These are phyloP conservation scores for Meriones unguiculatus DNA, from an alignment of 2,113 vertebrate genomes.

Conservation along the genomic window DNA sequence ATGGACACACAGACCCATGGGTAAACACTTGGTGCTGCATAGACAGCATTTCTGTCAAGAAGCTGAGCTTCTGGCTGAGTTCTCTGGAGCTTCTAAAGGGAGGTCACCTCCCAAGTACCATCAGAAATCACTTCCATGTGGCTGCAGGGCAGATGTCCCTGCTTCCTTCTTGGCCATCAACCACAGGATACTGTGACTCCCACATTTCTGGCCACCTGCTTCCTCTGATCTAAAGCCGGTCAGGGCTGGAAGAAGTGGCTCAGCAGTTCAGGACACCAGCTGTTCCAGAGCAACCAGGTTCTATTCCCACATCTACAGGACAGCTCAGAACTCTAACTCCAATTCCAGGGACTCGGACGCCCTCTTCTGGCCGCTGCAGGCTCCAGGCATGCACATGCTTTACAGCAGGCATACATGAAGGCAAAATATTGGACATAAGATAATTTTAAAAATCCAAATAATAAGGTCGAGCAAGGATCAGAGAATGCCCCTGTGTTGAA, in stretches of 20 bases:
- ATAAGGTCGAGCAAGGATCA: not conserved
- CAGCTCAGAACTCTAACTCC: not conserved
- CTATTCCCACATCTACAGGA: not conserved
- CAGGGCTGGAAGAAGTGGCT: not conserved
- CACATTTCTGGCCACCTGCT: not conserved
- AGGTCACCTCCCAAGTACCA: not conserved
- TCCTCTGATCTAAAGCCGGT: not conserved
- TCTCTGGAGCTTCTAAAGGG: not conserved
- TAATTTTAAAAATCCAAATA: not conserved
- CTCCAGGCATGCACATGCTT: not conserved
- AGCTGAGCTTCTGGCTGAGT: not conserved
- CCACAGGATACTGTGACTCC: not conserved
- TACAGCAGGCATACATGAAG: not conserved
- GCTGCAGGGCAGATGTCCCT: not conserved
- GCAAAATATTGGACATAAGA: not conserved
- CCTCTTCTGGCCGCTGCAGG: not conserved
- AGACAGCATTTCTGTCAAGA: constrained; percentile 41
- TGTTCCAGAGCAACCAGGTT: not conserved
- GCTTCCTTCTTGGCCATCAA: not conserved
- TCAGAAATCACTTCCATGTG: not conserved
- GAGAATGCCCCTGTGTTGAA: not conserved
- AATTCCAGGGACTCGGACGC: not conserved
- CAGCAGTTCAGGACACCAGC: not conserved
- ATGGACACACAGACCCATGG: not conserved
- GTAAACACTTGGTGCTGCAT: not conserved